Base-by-base conservation (phyloP, 2,113 vertebrate genomes). In the Turnix velox region DNA sequence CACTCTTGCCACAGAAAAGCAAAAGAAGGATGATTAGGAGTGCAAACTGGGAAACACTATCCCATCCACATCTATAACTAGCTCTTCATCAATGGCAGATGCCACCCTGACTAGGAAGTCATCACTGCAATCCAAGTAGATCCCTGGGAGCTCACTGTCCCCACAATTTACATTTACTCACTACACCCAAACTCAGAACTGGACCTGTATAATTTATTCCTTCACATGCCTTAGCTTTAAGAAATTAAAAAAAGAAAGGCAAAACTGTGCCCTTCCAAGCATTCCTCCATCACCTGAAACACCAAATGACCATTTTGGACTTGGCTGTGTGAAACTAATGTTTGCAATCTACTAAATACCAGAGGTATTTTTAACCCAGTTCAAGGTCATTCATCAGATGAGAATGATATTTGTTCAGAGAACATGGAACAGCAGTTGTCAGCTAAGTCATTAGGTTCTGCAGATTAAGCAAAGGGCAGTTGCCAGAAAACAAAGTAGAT, bases 381-480 rank as follows among this genome's bases (percentile, higher is more conserved):
- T 90, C 83, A 81, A 93, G 78, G 88, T 90, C 65, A 18, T 86
- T 80, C 58, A 62, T 40, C 58, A 91, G 42, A 84, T 17, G 62
- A 42, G 61, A 84, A 69, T 11, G 10, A 18, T 76, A 54, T 63
- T 85, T 87, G 51, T 84, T 89, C 69, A 87, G 67, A 69, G 81
- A 49, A 33, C 12, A 66, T n/a, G 49, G 55, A 76, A 69, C 31
- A 92, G 65, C 81, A 92, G 94, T 95, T 96, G 94, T 92, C 51
- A 18, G 63, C 81, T 72, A 88, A 94, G 77, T 88, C 96, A 96
- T 94, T 95, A 96, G 87, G 57, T 49, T 85, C 23, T 58, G 54
- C 71, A 88, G 79, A 96, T 95, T 96, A 93, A 95, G 91, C 85
- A 95, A 95, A 95, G 15, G 31, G 69, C 72, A 91, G 58, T 73